Base-by-base conservation (phyloP, 2,113 vertebrate species). In the Perca schrenkii region DNA sequence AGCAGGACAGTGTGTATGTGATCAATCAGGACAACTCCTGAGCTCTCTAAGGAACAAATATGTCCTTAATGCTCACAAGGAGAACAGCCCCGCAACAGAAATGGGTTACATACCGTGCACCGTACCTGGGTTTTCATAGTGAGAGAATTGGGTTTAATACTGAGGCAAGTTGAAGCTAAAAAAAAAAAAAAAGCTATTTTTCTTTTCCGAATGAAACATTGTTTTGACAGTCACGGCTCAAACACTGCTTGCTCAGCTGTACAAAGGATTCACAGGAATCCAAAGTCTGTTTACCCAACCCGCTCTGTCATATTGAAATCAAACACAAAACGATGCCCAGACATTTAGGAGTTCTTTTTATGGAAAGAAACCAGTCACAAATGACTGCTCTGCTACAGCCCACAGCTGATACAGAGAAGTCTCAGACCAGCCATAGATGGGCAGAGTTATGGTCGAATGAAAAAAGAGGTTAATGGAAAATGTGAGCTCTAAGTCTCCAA, bases 381-480 rank as follows among this genome's bases (percentile, higher is more conserved):
- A 84, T 84, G 89, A 72, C 84, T 53, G 80, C 83, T 83, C 73
- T 6, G 53, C 83, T 77, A 2, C 66, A 78, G 84, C 75, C 74
- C 68, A 62, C 69, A 76, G 84, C 83, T 73, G 70, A 67, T 77
- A 73, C 80, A 46, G 63, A 53, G 58, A 3, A 31, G 60, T 68
- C 84, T 85, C 77, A 72, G 83, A 74, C 85, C 77, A n/a, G 68
- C 92, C 93, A 49, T 92, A 93, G 86, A 94, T 91, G 93, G 92
- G 67, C 80, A 89, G 52, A 82, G 83, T 90, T 88, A 88, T 75
- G 88, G 84, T 89, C n/a, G 46, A 73, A 76, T 80, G 78, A 87
- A 85, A 87, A 87, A 74, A 56, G 85, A 90, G 85, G 82, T 82
- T 89, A 89, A 92, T 91, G 90, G 90, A 91, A 93, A 93, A 90